Evolutionary conservation across 2,888 invertebrate genomes (phyloP), one percentile per base, ranked within the genome.

Genomic region (Rhogogaster chlorosoma): DNA sequence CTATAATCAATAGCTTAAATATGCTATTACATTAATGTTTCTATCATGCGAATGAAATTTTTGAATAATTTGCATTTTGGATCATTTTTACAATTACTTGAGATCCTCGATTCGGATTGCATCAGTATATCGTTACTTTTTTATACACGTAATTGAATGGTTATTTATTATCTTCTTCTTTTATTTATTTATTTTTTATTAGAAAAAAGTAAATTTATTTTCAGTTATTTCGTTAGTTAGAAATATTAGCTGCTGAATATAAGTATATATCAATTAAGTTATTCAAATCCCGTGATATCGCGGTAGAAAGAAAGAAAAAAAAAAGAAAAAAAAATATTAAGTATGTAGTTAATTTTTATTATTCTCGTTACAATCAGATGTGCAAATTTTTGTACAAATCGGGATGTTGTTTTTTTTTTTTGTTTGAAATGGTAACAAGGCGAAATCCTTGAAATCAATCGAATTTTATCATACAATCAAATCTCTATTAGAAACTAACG

Each of bases 301-400:
- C 26, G n/a, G n/a, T n/a, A n/a, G n/a, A n/a, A n/a, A 70, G 15
- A 70, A 15, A 70, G 29, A 15, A 5, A 2, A 49, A 49, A 49
- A 18, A 70, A 12, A 70, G 29, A 29, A 49, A 49, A 18, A 3
- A n/a, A 18, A 15, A n/a, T n/a, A 49, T 6, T 5, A 32, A 26
- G n/a, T 70, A 70, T 18, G 36, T 3, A 10, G 26, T 42, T 45
- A 18, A 22, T 73, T 38, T 73, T 12, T 73, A 26, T 45, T 75
- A 45, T 22, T 45, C 22, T 49, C 22, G 22, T 75, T 75, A 75
- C 42, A 75, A 45, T 73, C 75, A 75, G 45, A 75, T 75, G n/a
- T 29, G n/a, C 1, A 45, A 75, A 15, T 45, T 75, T 26, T 75
- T 75, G 26, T 75, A 42, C 42, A 45, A 29, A 75, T 10, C 45